These are phyloP conservation scores for Eupithecia insigniata DNA, from an alignment of 2,888 invertebrate genomes.

Conservation along the genomic window DNA sequence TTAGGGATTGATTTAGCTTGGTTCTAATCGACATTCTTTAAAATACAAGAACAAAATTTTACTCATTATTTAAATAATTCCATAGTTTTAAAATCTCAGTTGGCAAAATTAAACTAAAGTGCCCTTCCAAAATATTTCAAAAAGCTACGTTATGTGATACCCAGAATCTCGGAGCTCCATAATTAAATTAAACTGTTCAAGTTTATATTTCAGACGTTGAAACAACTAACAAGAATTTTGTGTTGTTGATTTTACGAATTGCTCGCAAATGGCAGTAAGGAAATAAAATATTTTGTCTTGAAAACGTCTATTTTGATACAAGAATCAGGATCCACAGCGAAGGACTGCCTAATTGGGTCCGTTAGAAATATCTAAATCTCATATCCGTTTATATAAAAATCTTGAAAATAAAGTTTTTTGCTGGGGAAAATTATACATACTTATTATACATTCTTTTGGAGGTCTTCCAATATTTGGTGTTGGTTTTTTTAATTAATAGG, in stretches of 20 bases:
- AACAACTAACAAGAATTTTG: slow-evolving; percentile 51
- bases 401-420: not conserved
- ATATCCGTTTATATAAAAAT: not conserved
- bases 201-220: slow-evolving; percentile 49
- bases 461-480: not conserved
- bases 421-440: not conserved
- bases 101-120: not conserved
- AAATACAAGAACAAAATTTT: not conserved
- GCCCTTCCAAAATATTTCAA: slow-evolving; percentile 17
- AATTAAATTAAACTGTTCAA: slow-evolving; percentile 39
- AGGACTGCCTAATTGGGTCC: slow-evolving; percentile 2
- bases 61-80: not conserved
- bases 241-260: slow-evolving; percentile 51
- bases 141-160: slow-evolving; percentile 28
- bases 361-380: not conserved
- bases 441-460: too few relatives aligned
- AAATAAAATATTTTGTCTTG: slow-evolving; percentile 43
- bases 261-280: slow-evolving; percentile 38
- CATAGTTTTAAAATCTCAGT: not conserved
- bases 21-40: too few relatives aligned
- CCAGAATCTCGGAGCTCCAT: slow-evolving; percentile 28
- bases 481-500: not conserved
- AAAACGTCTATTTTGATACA: slow-evolving; percentile 41
- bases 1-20: too few relatives aligned
- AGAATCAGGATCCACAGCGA: slow-evolving; percentile 32